Base-by-base conservation (phyloP, 2,888 invertebrate genomes). In the Panzeria rudis region DNA sequence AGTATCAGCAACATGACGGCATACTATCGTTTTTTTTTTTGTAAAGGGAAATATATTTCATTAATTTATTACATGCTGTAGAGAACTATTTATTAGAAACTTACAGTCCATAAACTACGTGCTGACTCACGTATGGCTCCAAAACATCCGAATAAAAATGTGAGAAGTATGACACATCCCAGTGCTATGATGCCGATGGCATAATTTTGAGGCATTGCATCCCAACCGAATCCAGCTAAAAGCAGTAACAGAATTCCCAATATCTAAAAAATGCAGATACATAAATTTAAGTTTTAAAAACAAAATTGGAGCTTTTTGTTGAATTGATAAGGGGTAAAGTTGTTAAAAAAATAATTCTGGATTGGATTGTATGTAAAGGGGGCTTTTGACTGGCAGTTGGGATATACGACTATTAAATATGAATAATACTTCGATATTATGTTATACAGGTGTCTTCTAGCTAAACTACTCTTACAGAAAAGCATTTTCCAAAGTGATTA, bases 51-150 rank as follows among this genome's bases (percentile, higher is more conserved):
- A 20, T 2, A 50, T 7, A 20, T 25, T 44, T 11, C 1, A 4
- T 54, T 15, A 47, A 15, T 20, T n/a, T n/a, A n/a, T n/a, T n/a
- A n/a, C 2, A 32, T 5, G 38, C 11, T 38, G 3, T 38, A 8
- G 38, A 8, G 11, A 38, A 38, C 7, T 38, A 9, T 13, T 29
- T 52, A 8, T 35, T 38, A 50, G 15, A 5, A 38, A 86, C 86
- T 76, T 77, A 91, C 91, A 75, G 89, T 89, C 91, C 91, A 91
- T 59, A 91, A 86, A 86, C 91, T 88, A 32, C 91, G 90, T 20
- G 89, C 84, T 1, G 91, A 91, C 85, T 91, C 90, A 1, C 91
- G 88, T 20, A 90, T 80, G 23, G 90, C 88, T 29, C 91, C 91
- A 38, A 88, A 88, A 69, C 90, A 91, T 7, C 91, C 91, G n/a